Evolutionary conservation across 2,888 invertebrate genomes (phyloP).

Genomic region (Coleophora flavipennella): DNA sequence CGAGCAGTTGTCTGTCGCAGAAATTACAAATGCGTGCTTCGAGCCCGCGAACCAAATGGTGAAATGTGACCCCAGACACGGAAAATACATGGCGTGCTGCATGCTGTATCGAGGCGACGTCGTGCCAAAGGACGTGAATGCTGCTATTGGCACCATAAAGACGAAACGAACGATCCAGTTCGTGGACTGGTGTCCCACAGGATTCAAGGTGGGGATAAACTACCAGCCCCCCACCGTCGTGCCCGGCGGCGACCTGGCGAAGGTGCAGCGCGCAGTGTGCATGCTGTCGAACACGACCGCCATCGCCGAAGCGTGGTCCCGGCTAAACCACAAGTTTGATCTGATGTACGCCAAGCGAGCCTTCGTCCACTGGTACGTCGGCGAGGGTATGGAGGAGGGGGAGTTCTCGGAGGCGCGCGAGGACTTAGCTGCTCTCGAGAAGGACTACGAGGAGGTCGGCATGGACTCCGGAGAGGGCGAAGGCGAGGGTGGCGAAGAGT

Average conservation of each 20-base stretch:
- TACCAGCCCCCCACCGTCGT: constrained; percentile 91
- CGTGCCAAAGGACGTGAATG: constrained; percentile 95
- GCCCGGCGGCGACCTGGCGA: constrained; percentile 92
- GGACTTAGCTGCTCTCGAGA: constrained; percentile 79
- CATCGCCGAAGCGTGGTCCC: constrained; percentile 97
- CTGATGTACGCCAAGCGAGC: constrained; percentile 97
- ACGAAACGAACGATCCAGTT: constrained; percentile 94
- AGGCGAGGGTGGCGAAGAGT: constrained; percentile 85
- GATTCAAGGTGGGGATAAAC: constrained; percentile 86
- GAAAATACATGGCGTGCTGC: constrained; percentile 96
- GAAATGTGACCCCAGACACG: constrained; percentile 91
- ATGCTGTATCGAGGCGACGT: constrained; percentile 96
- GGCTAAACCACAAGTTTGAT: constrained; percentile 95
- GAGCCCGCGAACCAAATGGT: constrained; percentile 97
- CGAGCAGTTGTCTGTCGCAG: constrained; percentile 90
- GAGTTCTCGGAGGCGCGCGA: constrained; percentile 86
- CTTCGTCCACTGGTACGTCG: constrained; percentile 96
- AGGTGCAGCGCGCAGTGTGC: constrained; percentile 95
- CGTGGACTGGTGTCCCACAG: constrained; percentile 92
- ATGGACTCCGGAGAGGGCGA: constrained; percentile 88
- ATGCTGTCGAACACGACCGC: constrained; percentile 98
- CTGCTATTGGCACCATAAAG: constrained; percentile 94
- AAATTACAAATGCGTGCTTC: constrained; percentile 96
- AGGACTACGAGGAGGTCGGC: constrained; percentile 90
- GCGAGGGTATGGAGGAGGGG: constrained; percentile 83